These are phyloP conservation scores for Hippocampus abdominalis DNA, from an alignment of 2,113 vertebrate species.

Conservation along the genomic window DNA sequence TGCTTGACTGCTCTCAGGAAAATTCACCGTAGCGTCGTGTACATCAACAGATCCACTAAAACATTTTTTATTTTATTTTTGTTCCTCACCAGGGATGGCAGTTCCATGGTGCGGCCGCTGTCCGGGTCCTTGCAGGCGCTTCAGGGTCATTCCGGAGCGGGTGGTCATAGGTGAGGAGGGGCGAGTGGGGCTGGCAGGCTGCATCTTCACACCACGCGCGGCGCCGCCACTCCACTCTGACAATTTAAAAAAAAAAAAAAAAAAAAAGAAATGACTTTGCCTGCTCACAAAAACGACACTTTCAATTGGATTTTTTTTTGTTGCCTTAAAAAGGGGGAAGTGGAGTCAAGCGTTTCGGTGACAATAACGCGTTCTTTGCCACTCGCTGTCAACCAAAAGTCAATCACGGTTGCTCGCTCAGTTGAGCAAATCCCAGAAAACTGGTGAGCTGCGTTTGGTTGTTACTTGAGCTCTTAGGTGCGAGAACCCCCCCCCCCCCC, in stretches of 20 bases:
- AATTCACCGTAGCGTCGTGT: too few relatives aligned
- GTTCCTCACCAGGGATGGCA: slow-evolving; percentile 51
- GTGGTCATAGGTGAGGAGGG: slow-evolving; percentile 71
- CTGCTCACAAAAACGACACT: too few relatives aligned
- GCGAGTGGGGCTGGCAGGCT: slow-evolving; percentile 29
- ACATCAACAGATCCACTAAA: too few relatives aligned
- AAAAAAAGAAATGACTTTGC: not conserved
- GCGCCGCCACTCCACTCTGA: slow-evolving; percentile 50
- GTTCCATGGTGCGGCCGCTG: slow-evolving; percentile 39
- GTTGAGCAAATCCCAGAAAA: too few relatives aligned
- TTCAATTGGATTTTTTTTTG: not conserved
- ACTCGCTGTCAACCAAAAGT: too few relatives aligned
- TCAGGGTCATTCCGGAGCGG: slow-evolving; percentile 66
- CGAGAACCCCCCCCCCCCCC: not conserved
- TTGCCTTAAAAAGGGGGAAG: too few relatives aligned
- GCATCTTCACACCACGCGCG: slow-evolving; percentile 61
- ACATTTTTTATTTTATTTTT: not conserved
- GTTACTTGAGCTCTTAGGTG: too few relatives aligned
- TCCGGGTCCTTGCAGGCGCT: slow-evolving; percentile 45
- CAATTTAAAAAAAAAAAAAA: not conserved
- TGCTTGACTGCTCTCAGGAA: slow-evolving; percentile 49
- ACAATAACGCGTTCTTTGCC: too few relatives aligned
- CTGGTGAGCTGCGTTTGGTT: too few relatives aligned
- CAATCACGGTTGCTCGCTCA: too few relatives aligned
- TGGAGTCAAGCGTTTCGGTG: too few relatives aligned